phyloP scores from a whole-genome alignment of 2,888 invertebrate species.

The Mimachlamys varia region DNA sequence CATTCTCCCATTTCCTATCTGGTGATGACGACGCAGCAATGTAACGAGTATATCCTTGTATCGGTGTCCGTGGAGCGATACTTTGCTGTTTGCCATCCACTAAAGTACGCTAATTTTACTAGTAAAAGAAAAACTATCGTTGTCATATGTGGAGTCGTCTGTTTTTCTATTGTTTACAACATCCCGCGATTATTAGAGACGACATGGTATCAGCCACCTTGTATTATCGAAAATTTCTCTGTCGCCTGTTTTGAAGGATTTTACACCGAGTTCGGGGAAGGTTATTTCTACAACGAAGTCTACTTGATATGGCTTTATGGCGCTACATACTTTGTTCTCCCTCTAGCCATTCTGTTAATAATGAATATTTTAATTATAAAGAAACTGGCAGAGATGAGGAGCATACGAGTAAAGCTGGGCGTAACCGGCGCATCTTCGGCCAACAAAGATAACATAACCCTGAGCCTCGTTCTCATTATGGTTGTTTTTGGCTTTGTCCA shows the following conservation, averaged over 20 bases:
- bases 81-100: background rate
- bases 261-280: background rate
- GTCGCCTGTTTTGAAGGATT: background rate
- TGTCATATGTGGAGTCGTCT: background rate
- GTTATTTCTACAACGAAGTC: background rate
- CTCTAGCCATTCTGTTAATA: background rate
- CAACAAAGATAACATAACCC: background rate
- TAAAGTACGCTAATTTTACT: background rate
- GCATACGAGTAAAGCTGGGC: background rate
- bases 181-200: background rate
- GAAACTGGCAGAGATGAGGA: background rate
- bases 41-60: background rate
- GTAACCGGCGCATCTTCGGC: background rate
- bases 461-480: background rate
- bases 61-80: background rate
- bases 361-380: slow-evolving; percentile 11
- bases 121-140: background rate
- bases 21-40: background rate
- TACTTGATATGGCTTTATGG: background rate
- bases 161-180: background rate
- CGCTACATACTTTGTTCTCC: background rate
- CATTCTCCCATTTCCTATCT: background rate
- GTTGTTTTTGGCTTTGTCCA: background rate
- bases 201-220: background rate
- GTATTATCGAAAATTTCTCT: background rate